Conservation (phyloP, 2,888 invertebrate genomes). For the Saturnia pavonia region DNA sequence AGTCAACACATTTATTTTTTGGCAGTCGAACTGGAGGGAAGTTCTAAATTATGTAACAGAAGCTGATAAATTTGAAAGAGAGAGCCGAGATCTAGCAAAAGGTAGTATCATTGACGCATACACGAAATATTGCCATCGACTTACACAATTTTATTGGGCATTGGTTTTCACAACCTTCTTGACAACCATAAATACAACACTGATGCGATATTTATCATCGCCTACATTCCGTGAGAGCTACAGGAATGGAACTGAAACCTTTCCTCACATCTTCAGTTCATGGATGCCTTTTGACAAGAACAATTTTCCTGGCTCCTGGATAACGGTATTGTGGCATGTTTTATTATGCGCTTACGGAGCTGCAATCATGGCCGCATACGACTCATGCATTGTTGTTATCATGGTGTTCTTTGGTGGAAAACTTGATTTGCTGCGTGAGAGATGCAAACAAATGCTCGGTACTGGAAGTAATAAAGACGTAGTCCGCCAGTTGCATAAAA, state of each 20-base stretch:
- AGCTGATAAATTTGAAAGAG: slow-evolving; percentile 62
- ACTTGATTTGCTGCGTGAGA: slow-evolving; percentile 57
- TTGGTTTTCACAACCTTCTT: slow-evolving; percentile 58
- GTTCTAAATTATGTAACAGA: slow-evolving; percentile 59
- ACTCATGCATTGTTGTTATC: slow-evolving; percentile 54
- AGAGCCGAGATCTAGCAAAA: slow-evolving; percentile 40
- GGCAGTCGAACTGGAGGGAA: slow-evolving; percentile 59
- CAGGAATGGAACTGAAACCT: slow-evolving; percentile 55
- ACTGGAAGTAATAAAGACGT: slow-evolving; percentile 31
- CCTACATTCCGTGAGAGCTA: slow-evolving; percentile 49
- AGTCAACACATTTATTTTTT: slow-evolving; percentile 56
- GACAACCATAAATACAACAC: slow-evolving; percentile 50
- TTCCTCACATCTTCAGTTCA: slow-evolving; percentile 69
- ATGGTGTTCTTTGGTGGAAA: slow-evolving; percentile 71
- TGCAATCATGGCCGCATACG: slow-evolving; percentile 58
- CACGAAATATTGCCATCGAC: slow-evolving; percentile 58
- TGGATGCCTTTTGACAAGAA: slow-evolving; percentile 71
- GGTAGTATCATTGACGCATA: slow-evolving; percentile 51
- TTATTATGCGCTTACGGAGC: slow-evolving; percentile 55
- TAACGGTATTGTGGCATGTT: slow-evolving; percentile 58
- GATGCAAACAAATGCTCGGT: slow-evolving; percentile 59
- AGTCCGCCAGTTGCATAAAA: slow-evolving; percentile 52
- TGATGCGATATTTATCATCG: slow-evolving; percentile 54
- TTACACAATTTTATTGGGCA: slow-evolving; percentile 64
- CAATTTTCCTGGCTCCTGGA: slow-evolving; percentile 59